Evolutionary conservation across 2,888 invertebrate genomes (phyloP), one percentile per base, ranked within the genome.

Genomic region (Synergus umbraculus): DNA sequence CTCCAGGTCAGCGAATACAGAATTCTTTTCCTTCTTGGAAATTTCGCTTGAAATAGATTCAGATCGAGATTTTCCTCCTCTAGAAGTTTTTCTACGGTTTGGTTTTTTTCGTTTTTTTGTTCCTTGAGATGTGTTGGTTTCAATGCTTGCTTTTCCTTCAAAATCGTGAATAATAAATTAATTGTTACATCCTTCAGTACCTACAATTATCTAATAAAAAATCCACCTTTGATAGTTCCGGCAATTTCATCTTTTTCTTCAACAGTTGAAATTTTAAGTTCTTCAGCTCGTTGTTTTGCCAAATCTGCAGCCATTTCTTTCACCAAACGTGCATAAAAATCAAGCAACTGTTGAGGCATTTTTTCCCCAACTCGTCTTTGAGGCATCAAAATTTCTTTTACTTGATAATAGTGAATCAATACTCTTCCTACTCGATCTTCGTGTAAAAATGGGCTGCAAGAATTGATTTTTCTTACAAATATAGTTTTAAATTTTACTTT

Each of bases 331-430:
- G 89, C 73, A 85, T 93, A 93, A 79, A 92, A 92, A 64, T 85
- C 77, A 8, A 78, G 78, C 37, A 89, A 83, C 78, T 80, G 49
- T 49, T 83, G 12, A 0, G 93, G 91, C 22, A 93, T 83, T 18
- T 82, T 81, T 49, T 90, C 88, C 0, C 92, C 92, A 1, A 91
- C 87, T 78, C 83, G 80, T 80, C 92, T 87, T 18, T 87, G 87
- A 0, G 93, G 93, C 76, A 93, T 85, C 15, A 92, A 89, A 66
- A 93, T 85, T 64, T 92, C 90, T 13, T 91, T 87, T 10, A 87
- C 85, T 76, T 88, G 87, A 83, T 93, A 92, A 84, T 92, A 92
- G 78, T 90, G 88, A 76, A 88, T 83, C 41, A 93, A 81, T 2
- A 90, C 80, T 29, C 90, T 87, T 37, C 90, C 85, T 22, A 92